Conservation (phyloP, 2,888 invertebrate genomes). For the Didymodactylos carnosus region DNA sequence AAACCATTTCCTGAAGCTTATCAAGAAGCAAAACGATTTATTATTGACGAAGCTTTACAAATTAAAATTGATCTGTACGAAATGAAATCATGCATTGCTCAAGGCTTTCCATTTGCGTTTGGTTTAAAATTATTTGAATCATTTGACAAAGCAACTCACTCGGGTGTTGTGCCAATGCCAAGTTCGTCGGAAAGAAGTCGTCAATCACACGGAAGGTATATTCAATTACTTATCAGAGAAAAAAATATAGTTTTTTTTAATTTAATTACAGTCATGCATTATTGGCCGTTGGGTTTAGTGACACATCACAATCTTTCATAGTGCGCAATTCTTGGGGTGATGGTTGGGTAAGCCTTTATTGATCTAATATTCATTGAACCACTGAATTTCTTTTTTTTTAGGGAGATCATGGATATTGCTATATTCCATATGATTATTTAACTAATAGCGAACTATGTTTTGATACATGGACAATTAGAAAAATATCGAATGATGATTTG, state of each 20-base stretch:
- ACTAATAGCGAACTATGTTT: not conserved
- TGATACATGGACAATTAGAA: not conserved
- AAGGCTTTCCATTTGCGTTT: not conserved
- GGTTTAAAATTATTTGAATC: not conserved
- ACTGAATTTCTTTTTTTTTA: not conserved
- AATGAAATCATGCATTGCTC: not conserved
- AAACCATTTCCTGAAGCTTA: not conserved
- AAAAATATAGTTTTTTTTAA: not conserved
- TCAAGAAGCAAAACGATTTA: not conserved
- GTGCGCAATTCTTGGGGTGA: not conserved
- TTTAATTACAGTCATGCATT: not conserved
- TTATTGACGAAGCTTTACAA: not conserved
- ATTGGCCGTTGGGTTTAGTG: not conserved
- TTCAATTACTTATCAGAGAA: not conserved
- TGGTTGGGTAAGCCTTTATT: not conserved
- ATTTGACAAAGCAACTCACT: not conserved
- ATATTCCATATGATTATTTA: not conserved
- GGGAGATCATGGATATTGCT: not conserved
- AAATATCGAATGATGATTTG: not conserved
- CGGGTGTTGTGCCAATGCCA: not conserved
- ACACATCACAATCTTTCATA: not conserved
- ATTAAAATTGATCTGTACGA: not conserved
- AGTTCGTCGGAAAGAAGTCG: not conserved
- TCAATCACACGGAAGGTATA: not conserved
- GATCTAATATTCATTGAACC: not conserved